Conservation (phyloP, 2,113 vertebrate species). For the Lipophrys pholis region DNA sequence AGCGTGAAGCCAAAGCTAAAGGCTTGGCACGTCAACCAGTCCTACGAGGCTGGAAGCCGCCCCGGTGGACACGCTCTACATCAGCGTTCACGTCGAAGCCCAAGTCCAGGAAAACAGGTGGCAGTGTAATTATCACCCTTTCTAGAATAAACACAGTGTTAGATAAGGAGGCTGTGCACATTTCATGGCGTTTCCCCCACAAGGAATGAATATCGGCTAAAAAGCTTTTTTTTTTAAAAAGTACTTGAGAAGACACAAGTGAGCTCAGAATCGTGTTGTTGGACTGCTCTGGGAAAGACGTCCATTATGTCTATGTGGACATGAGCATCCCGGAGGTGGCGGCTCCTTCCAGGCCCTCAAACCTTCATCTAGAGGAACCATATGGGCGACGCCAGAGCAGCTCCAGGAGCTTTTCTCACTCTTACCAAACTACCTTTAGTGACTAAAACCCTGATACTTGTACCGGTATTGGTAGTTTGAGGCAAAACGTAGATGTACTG, state of each 20-base stretch:
- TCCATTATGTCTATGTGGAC: too few species aligned
- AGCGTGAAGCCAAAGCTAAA: conserved; percentile 14
- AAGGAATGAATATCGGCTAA: neutral
- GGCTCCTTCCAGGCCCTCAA: too few species aligned
- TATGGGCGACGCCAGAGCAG: too few species aligned
- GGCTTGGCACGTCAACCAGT: conserved; percentile 12
- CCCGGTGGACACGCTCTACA: conserved; percentile 31
- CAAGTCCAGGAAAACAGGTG: conserved; percentile 49
- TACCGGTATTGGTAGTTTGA: too few species aligned
- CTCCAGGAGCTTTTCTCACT: too few species aligned
- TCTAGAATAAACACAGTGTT: conserved; percentile 17
- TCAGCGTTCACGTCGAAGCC: conserved; percentile 22
- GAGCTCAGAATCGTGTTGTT: neutral
- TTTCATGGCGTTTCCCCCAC: neutral
- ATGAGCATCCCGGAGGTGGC: too few species aligned
- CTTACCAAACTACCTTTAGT: too few species aligned
- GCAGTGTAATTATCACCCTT: conserved; percentile 18
- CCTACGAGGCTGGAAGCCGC: neutral
- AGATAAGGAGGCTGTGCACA: neutral
- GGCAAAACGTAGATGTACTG: too few species aligned
- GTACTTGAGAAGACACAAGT: neutral
- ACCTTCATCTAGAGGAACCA: too few species aligned
- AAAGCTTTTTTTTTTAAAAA: neutral
- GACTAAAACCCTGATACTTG: too few species aligned
- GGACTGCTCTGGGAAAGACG: neutral